Base-by-base conservation (phyloP, 2,113 vertebrate species). In the Gambusia affinis region DNA sequence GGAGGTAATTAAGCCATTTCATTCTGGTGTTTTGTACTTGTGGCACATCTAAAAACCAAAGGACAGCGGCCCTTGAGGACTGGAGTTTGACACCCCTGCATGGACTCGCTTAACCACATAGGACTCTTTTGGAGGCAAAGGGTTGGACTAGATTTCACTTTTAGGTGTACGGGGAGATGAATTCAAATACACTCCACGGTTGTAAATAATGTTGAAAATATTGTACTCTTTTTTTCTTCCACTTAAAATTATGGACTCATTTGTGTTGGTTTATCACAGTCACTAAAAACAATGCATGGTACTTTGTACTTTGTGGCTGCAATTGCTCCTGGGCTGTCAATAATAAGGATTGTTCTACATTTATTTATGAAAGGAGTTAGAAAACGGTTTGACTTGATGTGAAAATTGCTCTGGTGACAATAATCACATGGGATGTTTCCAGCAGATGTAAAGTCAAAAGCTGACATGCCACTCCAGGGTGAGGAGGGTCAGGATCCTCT, bases 401-500 rank as follows among this genome's bases (percentile, higher is more conserved):
- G 44, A 47, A 19, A 6, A 19, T 19, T 17, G 8, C 29, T 63
- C 2, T 11, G 0, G 5, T 47, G 17, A 81, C 73, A 72, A 64
- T 60, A 37, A 64, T 42, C 4, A 4, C 2, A 24, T 81, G 17
- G 54, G 1, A 63, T 78, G 60, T 75, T 12, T 83, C 24, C 27
- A 44, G 17, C 80, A 97, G 98, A 99, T 88, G 92, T 97, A 63
- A 99, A 99, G 80, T 87, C 96, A 8, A 99, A 97, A 84, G 92
- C 94, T 3, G 96, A 97, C 33, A 6, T 60, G 11, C 35, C 61
- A 42, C 86, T 96, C 61, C 95, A 94, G 37, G 94, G 90, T 12
- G 93, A 93, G 3, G 95, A 97, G 60, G 95, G 91, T 71, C 88
- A 95, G 70, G 95, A 96, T 75, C 94, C 96, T 67, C 88, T 94